Evolutionary conservation across 2,797 vertebrate species (phyloP).

Genomic region (Gambelia wislizenii): DNA sequence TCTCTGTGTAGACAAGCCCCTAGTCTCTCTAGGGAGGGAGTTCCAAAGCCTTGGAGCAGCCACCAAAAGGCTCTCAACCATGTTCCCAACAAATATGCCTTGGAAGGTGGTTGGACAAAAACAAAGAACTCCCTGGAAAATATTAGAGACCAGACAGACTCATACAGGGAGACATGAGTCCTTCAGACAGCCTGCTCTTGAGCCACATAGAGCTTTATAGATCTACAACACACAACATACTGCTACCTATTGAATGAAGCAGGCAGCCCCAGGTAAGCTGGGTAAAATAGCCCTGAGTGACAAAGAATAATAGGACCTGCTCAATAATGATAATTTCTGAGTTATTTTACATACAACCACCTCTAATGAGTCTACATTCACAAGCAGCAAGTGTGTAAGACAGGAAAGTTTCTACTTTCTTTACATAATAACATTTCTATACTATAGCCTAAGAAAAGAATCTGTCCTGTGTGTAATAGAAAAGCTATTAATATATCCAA

Average conservation of each 20-base stretch:
- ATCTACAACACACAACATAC: too few relatives aligned
- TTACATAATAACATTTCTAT: not conserved
- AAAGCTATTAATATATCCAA: constrained; percentile 32
- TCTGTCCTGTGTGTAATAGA: not conserved
- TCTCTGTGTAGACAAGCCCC: too few relatives aligned
- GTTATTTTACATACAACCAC: not conserved
- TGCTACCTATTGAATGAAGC: not conserved
- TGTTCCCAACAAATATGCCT: too few relatives aligned
- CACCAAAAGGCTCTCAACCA: too few relatives aligned
- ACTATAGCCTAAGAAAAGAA: not conserved
- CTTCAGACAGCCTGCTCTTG: too few relatives aligned
- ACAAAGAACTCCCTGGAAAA: too few relatives aligned
- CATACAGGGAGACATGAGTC: too few relatives aligned
- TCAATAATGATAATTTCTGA: not conserved
- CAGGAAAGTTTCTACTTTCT: not conserved
- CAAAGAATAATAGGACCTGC: not conserved
- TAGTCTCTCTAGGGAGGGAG: too few relatives aligned
- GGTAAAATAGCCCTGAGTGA: not conserved
- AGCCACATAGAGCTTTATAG: too few relatives aligned
- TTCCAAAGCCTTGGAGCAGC: too few relatives aligned
- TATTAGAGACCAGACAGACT: too few relatives aligned
- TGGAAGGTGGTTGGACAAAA: too few relatives aligned
- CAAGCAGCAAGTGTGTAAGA: not conserved
- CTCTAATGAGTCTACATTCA: not conserved
- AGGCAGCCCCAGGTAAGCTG: not conserved